phyloP scores from a whole-genome alignment of 2,113 vertebrate species.

The Petrocephalus microphthalmus region DNA sequence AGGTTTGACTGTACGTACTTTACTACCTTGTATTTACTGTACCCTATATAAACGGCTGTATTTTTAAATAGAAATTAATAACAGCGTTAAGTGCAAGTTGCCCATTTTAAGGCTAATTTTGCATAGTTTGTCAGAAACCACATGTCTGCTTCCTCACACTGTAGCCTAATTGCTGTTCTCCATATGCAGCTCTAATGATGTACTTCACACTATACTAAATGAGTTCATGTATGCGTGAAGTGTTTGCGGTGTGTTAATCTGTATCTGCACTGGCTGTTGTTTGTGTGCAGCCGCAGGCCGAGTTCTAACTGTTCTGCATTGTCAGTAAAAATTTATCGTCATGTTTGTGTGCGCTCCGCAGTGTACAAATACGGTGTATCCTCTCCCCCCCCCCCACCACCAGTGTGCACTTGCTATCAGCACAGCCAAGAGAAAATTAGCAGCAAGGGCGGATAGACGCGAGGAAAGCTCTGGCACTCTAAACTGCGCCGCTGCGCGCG shows the following conservation, averaged over 20 bases:
- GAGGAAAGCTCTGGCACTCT: not conserved
- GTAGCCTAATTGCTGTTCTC: not conserved
- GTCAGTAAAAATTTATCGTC: not conserved
- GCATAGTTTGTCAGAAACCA: not conserved
- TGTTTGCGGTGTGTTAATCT: not conserved
- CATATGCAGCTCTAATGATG: not conserved
- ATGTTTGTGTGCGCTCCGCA: not conserved
- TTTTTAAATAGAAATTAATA: not conserved
- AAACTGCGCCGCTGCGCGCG: not conserved
- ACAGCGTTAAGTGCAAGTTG: not conserved
- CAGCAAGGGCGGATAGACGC: not conserved
- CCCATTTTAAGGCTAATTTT: not conserved
- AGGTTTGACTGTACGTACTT: no score
- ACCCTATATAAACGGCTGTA: not conserved
- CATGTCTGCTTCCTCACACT: not conserved
- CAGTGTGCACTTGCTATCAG: not conserved
- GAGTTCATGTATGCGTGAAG: not conserved
- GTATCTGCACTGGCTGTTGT: not conserved
- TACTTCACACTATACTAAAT: not conserved
- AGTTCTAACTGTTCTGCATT: not conserved
- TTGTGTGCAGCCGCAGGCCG: not conserved
- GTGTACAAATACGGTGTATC: not conserved
- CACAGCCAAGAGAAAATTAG: not conserved
- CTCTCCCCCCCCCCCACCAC: not conserved
- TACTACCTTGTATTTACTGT: not conserved